Conservation (phyloP, 2,888 invertebrate genomes). For the Mesoligia furuncula region DNA sequence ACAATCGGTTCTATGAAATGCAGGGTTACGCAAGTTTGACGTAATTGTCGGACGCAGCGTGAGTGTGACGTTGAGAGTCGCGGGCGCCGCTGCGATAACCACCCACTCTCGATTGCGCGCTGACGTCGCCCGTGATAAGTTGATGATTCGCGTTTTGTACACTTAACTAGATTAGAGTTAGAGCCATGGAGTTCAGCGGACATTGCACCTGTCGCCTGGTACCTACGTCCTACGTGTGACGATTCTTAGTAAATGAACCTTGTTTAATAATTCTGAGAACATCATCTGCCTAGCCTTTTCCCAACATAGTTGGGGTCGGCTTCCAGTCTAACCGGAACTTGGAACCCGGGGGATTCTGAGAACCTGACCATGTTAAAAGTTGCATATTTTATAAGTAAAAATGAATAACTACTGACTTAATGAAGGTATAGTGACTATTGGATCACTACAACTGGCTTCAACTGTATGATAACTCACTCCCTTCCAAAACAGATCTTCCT, state of each 20-base stretch:
- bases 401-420: background rate
- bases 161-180: slow-evolving; percentile 68
- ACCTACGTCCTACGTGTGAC: slow-evolving; percentile 6
- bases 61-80: slow-evolving; percentile 71
- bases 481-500: background rate
- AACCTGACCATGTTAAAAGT: background rate
- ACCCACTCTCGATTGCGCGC: slow-evolving; percentile 82
- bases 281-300: too few relatives aligned
- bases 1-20: slow-evolving; percentile 69
- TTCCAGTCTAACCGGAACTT: too few relatives aligned
- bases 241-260: slow-evolving; percentile 26
- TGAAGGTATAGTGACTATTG: background rate
- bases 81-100: slow-evolving; percentile 76
- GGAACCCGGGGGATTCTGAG: too few relatives aligned
- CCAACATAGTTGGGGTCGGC: too few relatives aligned
- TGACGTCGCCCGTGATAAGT: slow-evolving; percentile 81
- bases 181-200: slow-evolving; percentile 39
- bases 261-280: slow-evolving; percentile 31
- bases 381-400: background rate
- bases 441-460: background rate
- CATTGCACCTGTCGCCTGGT: slow-evolving; percentile 23
- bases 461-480: background rate
- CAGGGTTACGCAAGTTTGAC: slow-evolving; percentile 76
- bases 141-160: slow-evolving; percentile 71
- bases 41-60: slow-evolving; percentile 71